These are phyloP conservation scores for Lochmaea crataegi DNA, from an alignment of 2,888 invertebrate genomes.

Conservation along the genomic window DNA sequence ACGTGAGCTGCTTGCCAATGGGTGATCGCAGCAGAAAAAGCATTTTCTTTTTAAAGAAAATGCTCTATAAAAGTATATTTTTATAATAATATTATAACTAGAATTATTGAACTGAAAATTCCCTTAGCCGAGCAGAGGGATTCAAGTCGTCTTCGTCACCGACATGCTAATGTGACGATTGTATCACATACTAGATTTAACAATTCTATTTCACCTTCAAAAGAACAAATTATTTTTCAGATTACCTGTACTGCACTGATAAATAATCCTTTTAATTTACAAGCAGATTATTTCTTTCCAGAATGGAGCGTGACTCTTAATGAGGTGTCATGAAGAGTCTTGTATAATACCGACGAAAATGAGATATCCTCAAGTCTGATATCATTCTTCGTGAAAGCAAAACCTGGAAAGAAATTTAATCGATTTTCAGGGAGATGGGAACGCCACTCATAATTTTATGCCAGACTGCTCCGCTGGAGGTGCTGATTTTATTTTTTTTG, in stretches of 20 bases:
- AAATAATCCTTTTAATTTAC: neutral
- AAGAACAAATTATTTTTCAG: no score
- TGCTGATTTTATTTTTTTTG: constrained; percentile 30
- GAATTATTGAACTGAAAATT: no score
- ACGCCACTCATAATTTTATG: constrained; percentile 35
- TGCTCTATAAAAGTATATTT: no score
- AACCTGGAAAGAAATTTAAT: constrained; percentile 32
- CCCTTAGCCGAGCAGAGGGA: no score
- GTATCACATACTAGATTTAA: no score
- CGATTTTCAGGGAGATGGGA: constrained; percentile 31
- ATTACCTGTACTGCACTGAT: neutral
- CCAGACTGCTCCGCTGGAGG: constrained; percentile 32
- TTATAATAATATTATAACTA: no score
- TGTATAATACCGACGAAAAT: constrained; percentile 22
- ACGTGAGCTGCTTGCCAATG: no score
- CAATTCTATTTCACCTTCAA: neutral
- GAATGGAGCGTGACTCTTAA: constrained; percentile 2
- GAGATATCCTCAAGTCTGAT: constrained; percentile 28
- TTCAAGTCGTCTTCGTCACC: no score
- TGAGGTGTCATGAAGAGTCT: constrained; percentile 18
- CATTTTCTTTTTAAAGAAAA: no score
- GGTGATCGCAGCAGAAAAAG: no score
- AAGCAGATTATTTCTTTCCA: neutral
- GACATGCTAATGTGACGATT: no score
- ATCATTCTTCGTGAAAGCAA: constrained; percentile 19